Percentiles rank a stretch among this genome's conserved stretches.
These are phyloP conservation scores for Prosopocoilus inquinatus DNA, from an alignment of 2,888 invertebrate species.

Conservation along the genomic window DNA sequence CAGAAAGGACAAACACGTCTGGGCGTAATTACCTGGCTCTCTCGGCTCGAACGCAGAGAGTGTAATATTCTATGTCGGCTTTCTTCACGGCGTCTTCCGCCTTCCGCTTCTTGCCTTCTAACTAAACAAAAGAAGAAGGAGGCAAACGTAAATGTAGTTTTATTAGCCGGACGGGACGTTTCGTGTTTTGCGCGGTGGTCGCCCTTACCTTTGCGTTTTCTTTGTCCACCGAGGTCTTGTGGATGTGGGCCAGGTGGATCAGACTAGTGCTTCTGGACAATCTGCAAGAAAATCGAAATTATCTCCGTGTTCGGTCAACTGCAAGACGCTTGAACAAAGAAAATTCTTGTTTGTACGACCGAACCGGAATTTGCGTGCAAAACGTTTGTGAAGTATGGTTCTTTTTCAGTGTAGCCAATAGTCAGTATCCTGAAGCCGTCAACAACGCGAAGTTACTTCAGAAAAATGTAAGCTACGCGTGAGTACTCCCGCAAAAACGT, in stretches of 20 bases:
- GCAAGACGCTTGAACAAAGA: too few relatives aligned
- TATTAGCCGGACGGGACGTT: too few relatives aligned
- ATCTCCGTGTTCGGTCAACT: too few relatives aligned
- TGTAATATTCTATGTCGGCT: slow-evolving; percentile 91
- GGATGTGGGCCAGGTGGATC: slow-evolving; percentile 48
- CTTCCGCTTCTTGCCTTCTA: slow-evolving; percentile 85
- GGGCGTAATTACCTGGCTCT: slow-evolving; percentile 64
- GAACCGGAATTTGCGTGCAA: too few relatives aligned
- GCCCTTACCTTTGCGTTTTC: slow-evolving; percentile 57
- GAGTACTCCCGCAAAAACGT: too few relatives aligned
- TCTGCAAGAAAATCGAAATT: slow-evolving; percentile 33
- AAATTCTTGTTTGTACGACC: too few relatives aligned
- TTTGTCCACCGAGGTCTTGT: slow-evolving; percentile 54
- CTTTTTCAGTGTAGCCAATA: too few relatives aligned
- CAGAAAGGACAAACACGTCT: neutral
- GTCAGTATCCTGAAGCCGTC: too few relatives aligned
- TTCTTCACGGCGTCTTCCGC: slow-evolving; percentile 88
- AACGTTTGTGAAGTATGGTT: too few relatives aligned
- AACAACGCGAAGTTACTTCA: too few relatives aligned
- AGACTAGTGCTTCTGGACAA: slow-evolving; percentile 49
- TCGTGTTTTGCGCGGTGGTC: neutral
- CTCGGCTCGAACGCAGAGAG: slow-evolving; percentile 86
- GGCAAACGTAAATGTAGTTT: too few relatives aligned
- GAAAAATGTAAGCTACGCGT: too few relatives aligned
- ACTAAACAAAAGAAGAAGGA: slow-evolving; percentile 48